Conservation (phyloP, 2,888 invertebrate species). For the Pheosia gnoma region DNA sequence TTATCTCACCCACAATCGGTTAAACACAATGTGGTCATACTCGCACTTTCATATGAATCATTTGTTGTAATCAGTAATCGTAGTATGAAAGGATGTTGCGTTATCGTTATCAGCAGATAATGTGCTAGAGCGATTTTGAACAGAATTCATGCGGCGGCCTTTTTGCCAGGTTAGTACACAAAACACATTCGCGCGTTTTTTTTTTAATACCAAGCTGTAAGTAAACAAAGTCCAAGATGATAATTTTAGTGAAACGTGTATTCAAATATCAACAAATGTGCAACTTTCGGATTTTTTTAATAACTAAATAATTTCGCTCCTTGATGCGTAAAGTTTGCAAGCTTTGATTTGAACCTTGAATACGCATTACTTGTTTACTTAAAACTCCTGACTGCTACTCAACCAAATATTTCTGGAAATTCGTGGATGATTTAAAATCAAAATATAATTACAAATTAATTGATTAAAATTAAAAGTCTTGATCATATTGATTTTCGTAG, state of each 20-base stretch:
- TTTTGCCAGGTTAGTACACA: not conserved
- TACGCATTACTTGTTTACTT: not conserved
- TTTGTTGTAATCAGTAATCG: not conserved
- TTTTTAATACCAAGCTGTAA: not conserved
- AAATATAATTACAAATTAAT: too few relatives aligned
- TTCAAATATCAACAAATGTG: not conserved
- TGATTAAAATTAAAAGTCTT: too few relatives aligned
- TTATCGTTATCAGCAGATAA: not conserved
- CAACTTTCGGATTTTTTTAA: not conserved
- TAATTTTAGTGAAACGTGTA: not conserved
- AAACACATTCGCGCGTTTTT: not conserved
- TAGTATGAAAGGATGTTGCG: constrained; percentile 1
- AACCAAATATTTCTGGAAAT: not conserved
- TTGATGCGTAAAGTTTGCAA: too few relatives aligned
- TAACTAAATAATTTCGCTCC: not conserved
- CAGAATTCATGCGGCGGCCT: not conserved
- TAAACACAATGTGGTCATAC: not conserved
- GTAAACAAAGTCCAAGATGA: not conserved
- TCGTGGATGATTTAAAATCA: too few relatives aligned
- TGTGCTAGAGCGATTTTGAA: not conserved
- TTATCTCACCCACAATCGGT: constrained; percentile 8
- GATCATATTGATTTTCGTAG: too few relatives aligned
- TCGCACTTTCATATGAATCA: constrained; percentile 7
- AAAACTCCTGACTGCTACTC: not conserved
- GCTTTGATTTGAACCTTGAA: not conserved